Percentiles rank a stretch among this genome's conserved stretches.
Conservation (phyloP, 2,888 invertebrate species). For the Gandaritis pyraliata region DNA sequence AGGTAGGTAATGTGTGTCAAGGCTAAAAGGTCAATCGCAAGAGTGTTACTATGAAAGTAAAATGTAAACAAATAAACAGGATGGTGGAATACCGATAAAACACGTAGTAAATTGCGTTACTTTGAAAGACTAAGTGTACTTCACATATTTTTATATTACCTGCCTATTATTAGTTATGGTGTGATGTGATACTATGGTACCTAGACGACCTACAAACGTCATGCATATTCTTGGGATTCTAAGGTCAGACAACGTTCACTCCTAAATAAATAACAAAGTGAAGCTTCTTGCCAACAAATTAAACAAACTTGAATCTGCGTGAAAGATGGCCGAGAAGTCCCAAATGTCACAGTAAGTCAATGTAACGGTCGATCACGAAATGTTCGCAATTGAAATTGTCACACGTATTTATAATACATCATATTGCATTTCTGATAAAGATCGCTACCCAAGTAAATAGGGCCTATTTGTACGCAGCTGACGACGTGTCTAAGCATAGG, state of each 20-base stretch:
- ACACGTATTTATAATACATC: neutral
- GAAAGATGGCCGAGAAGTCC: conserved; percentile 32
- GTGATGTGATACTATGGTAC: too few relatives aligned
- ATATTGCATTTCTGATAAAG: too few relatives aligned
- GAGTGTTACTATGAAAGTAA: conserved; percentile 42
- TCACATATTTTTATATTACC: neutral
- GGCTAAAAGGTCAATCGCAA: conserved; percentile 39
- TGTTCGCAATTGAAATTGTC: conserved; percentile 21
- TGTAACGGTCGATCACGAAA: conserved; percentile 29
- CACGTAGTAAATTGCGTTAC: conserved; percentile 39
- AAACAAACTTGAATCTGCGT: conserved; percentile 37
- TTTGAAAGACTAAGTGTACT: conserved; percentile 29
- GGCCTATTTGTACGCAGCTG: conserved; percentile 19
- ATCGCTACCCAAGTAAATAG: conserved; percentile 8
- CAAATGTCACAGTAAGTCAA: conserved; percentile 37
- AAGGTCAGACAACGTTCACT: conserved; percentile 33
- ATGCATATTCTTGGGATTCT: conserved; percentile 15
- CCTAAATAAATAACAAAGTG: conserved; percentile 39
- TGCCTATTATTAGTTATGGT: too few relatives aligned
- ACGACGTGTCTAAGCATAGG: conserved; percentile 20
- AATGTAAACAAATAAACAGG: conserved; percentile 41
- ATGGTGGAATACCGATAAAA: conserved; percentile 41
- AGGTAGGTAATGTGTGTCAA: conserved; percentile 31
- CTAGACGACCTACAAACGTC: neutral
- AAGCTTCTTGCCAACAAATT: conserved; percentile 39